Evolutionary conservation across 2,888 invertebrate species (phyloP).

Genomic region (Eilema caniola): DNA sequence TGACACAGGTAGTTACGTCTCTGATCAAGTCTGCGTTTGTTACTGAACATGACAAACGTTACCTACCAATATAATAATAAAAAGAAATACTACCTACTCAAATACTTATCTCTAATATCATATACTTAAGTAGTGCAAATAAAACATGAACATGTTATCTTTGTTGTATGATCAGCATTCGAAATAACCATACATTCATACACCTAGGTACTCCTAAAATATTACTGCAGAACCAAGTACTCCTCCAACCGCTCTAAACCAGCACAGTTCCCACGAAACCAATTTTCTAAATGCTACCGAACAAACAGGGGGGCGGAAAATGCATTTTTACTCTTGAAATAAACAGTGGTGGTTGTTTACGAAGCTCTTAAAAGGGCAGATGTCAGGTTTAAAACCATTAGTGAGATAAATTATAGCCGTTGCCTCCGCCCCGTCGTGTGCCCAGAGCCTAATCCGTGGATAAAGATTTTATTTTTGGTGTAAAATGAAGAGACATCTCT

Average conservation of each 20-base stretch:
- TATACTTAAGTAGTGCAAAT: background rate
- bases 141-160: background rate
- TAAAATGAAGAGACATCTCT: constrained; percentile 80
- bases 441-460: constrained; percentile 68
- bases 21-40: no score
- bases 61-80: no score
- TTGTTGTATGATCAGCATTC: background rate
- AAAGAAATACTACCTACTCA: no score
- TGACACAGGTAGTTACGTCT: background rate
- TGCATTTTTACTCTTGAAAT: constrained; percentile 53
- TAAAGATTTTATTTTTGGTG: constrained; percentile 82
- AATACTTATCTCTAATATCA: no score
- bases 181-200: background rate
- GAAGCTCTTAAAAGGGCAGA: constrained; percentile 73
- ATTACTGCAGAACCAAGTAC: constrained; percentile 14
- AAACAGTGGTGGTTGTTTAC: constrained; percentile 54
- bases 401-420: constrained; percentile 76
- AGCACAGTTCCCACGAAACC: constrained; percentile 18
- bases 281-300: constrained; percentile 36
- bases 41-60: no score
- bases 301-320: constrained; percentile 43
- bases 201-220: constrained; percentile 14
- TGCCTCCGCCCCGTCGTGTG: constrained; percentile 31
- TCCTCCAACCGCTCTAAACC: constrained; percentile 16
- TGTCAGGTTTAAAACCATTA: constrained; percentile 82